Evolutionary conservation across 2,888 invertebrate species (phyloP), one percentile per base, ranked within the genome.

Genomic region (Dasysyrphus albostriatus): DNA sequence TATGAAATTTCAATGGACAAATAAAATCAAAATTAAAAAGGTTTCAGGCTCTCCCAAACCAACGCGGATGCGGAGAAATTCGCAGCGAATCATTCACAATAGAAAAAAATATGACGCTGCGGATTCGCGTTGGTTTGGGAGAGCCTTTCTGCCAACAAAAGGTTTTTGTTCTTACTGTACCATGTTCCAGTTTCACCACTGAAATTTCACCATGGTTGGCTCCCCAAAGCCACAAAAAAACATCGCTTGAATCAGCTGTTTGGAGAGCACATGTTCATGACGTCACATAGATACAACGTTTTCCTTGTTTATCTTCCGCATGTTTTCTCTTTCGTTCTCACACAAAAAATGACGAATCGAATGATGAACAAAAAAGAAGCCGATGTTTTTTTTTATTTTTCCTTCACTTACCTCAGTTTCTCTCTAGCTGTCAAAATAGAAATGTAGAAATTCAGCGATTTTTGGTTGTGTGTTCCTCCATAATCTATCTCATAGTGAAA

Each of bases 251-350:
- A 14, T 67, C 83, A 83, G 79, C 79, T 65, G 74, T 10, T 58
- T 49, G 39, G 10, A 24, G 29, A 58, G 29, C 70, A 75, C 83
- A 83, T 73, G 83, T 58, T 32, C 54, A 24, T 58, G 16, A 39
- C 47, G 63, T 47, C 65, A 65, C 16, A 32, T 3, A 54, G 2
- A 42, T 2, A 1, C 37, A 44, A 49, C 47, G 54, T 69, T 39
- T n/a, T 63, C 69, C 16, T 39, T 74, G 32, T 79, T 63, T n/a
- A 56, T 61, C 47, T 56, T 34, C 10, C 9, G 1, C 10, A 44
- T 10, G 0, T 65, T 39, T 51, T 73, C 44, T 75, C 63, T 19
- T 69, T 63, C 39, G 12, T 44, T 14, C 58, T 51, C 14, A 65
- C 39, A 32, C 1, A 42, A 5, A 12, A 42, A 12, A 19, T 39